A percentile compares a stretch with the other conserved stretches of the same genome.
These are phyloP conservation scores for Notolabrus celidotus DNA, from an alignment of 2,797 vertebrate species.

Conservation along the genomic window DNA sequence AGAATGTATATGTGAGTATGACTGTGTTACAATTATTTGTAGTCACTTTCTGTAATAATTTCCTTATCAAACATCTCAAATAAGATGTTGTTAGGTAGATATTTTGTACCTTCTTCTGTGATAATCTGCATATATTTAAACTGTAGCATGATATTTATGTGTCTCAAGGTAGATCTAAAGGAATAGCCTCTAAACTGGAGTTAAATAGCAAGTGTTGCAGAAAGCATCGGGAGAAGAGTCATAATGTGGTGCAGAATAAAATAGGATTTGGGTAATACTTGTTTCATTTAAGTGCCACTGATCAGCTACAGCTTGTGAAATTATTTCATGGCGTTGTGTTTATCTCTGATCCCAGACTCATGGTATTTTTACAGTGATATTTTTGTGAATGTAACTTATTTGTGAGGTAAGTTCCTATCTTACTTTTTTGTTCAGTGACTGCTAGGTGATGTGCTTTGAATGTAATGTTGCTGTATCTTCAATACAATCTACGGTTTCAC, in stretches of 20 bases:
- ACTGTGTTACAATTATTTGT: slow-evolving; percentile 80
- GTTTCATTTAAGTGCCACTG: slow-evolving; percentile 67
- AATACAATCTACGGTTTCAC: slow-evolving; percentile 85
- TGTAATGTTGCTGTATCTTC: slow-evolving; percentile 83
- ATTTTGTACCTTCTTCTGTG: slow-evolving; percentile 84
- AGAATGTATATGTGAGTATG: slow-evolving; percentile 84
- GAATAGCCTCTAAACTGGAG: slow-evolving; percentile 70
- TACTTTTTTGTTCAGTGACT: slow-evolving; percentile 77
- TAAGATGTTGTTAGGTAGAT: slow-evolving; percentile 80
- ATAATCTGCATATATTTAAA: slow-evolving; percentile 84
- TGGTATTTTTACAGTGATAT: slow-evolving; percentile 78
- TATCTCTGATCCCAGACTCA: slow-evolving; percentile 65
- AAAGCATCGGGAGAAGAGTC: slow-evolving; percentile 49
- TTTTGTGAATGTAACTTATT: slow-evolving; percentile 86
- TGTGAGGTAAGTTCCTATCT: slow-evolving; percentile 78
- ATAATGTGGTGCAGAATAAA: slow-evolving; percentile 58
- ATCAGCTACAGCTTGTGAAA: slow-evolving; percentile 70
- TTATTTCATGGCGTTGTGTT: slow-evolving; percentile 66
- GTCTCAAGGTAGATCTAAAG: slow-evolving; percentile 73
- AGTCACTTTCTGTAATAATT: slow-evolving; percentile 78
- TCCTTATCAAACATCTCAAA: slow-evolving; percentile 75
- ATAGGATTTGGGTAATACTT: slow-evolving; percentile 65
- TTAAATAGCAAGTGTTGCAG: slow-evolving; percentile 58
- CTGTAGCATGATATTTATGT: slow-evolving; percentile 86
- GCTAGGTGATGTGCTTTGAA: slow-evolving; percentile 83